phyloP scores from a whole-genome alignment of 2,888 invertebrate species.

The Ophion costatus region DNA sequence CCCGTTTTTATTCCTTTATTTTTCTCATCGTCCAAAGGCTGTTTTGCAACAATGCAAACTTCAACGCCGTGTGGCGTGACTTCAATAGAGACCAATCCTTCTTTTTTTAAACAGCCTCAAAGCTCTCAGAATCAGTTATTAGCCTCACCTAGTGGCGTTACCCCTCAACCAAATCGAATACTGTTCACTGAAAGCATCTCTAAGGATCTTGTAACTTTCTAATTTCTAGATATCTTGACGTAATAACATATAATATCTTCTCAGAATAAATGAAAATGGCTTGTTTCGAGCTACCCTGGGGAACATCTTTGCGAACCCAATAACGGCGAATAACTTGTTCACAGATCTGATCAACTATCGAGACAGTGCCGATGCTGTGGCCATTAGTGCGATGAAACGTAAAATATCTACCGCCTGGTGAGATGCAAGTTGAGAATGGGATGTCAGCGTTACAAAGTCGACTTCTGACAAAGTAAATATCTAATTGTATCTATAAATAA shows the following conservation, averaged over 20 bases:
- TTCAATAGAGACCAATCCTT: not conserved
- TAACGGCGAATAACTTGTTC: constrained; percentile 37
- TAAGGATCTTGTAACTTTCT: not conserved
- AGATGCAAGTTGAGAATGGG: constrained; percentile 64
- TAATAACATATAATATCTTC: too few relatives aligned
- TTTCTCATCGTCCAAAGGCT: too few relatives aligned
- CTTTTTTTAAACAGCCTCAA: not conserved
- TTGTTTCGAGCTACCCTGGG: not conserved
- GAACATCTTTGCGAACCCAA: not conserved
- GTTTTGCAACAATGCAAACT: too few relatives aligned
- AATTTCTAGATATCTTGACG: not conserved
- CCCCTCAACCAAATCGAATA: not conserved
- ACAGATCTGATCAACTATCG: constrained; percentile 77
- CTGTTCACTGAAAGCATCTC: not conserved
- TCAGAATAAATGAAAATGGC: not conserved
- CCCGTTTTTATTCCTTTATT: too few relatives aligned
- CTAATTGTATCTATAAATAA: constrained; percentile 79
- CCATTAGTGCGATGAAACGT: constrained; percentile 56
- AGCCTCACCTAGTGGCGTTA: not conserved
- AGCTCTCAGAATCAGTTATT: not conserved
- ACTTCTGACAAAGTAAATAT: constrained; percentile 72
- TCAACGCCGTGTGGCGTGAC: not conserved
- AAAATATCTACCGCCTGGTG: constrained; percentile 65
- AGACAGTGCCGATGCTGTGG: constrained; percentile 59
- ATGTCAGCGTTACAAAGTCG: constrained; percentile 67